These are phyloP conservation scores for Ptychobarbus kaznakovi DNA, from an alignment of 2,797 vertebrate genomes.

Conservation along the genomic window DNA sequence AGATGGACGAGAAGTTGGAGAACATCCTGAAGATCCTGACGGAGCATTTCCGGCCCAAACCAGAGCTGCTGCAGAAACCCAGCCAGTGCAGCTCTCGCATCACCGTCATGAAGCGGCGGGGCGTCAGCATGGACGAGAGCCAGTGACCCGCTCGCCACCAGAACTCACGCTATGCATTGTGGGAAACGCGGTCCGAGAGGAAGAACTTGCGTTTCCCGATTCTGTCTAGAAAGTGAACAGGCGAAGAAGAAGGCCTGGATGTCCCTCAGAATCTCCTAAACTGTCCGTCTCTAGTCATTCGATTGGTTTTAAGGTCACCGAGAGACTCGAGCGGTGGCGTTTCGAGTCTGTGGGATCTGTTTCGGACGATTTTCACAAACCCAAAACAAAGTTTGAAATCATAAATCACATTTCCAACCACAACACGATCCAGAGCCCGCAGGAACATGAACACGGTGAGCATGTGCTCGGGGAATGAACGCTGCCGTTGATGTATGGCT, in stretches of 20 bases:
- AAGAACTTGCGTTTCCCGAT: conserved; percentile 4
- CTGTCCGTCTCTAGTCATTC: conserved; percentile 18
- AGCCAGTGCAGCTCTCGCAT: conserved; percentile 65
- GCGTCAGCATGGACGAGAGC: conserved; percentile 73
- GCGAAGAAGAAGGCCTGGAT: background rate
- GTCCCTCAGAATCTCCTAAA: background rate
- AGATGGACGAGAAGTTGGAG: conserved; percentile 79
- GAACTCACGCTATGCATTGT: background rate
- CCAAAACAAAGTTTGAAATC: background rate
- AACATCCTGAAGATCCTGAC: conserved; percentile 73
- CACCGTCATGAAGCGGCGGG: conserved; percentile 75
- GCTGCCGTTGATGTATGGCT: conserved; percentile 68
- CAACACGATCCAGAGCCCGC: background rate
- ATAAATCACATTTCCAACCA: background rate
- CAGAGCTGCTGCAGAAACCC: conserved; percentile 68
- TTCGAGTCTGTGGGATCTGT: background rate
- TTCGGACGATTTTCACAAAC: background rate
- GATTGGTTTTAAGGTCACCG: conserved; percentile 11
- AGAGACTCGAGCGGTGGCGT: background rate
- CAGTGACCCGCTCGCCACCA: conserved; percentile 63
- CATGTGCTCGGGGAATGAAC: conserved; percentile 47
- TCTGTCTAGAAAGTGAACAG: conserved; percentile 26
- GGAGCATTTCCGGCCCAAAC: conserved; percentile 74
- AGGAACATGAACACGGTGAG: background rate
- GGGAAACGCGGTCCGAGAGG: background rate